These are phyloP conservation scores for Myopa tessellatipennis DNA, from an alignment of 2,888 invertebrate species.

Conservation along the genomic window DNA sequence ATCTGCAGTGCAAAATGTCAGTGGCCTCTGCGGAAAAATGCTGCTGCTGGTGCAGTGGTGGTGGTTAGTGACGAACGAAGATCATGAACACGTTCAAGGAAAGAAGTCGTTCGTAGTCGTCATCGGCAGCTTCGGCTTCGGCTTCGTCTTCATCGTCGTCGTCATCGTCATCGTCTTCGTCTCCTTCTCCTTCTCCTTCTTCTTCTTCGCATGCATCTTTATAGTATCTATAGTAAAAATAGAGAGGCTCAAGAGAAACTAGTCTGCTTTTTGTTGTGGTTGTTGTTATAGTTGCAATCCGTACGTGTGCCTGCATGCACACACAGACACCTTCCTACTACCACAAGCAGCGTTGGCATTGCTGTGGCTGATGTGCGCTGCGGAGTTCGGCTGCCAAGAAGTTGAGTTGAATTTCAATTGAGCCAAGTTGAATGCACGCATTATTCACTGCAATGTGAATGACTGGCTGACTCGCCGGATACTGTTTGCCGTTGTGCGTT, in stretches of 20 bases:
- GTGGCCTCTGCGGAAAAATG: slow-evolving; percentile 52
- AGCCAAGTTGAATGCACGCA: slow-evolving; percentile 8
- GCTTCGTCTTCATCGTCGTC: neutral
- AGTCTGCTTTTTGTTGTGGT: neutral
- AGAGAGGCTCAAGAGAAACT: neutral
- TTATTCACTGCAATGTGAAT: neutral
- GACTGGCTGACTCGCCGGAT: neutral
- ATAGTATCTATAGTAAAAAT: neutral
- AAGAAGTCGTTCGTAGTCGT: neutral
- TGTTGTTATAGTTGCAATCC: slow-evolving; percentile 1
- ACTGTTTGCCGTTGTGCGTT: slow-evolving; percentile 15
- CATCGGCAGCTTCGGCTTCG: slow-evolving; percentile 3
- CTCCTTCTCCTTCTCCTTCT: too few species aligned
- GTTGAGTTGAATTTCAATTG: slow-evolving; percentile 27
- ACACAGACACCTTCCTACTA: too few species aligned
- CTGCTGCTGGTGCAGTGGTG: slow-evolving; percentile 30
- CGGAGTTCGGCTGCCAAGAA: slow-evolving; percentile 37
- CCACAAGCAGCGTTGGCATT: neutral
- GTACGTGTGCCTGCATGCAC: neutral
- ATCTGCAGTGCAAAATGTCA: slow-evolving; percentile 62
- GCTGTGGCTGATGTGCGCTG: slow-evolving; percentile 29
- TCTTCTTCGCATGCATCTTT: too few species aligned
- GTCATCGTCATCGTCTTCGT: neutral
- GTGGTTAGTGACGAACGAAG: slow-evolving; percentile 19
- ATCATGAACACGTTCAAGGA: slow-evolving; percentile 20